A percentile compares a stretch with the other conserved stretches of the same genome.
These are phyloP conservation scores for Cotesia typhae DNA, from an alignment of 1,140 invertebrate genomes.

Conservation along the genomic window DNA sequence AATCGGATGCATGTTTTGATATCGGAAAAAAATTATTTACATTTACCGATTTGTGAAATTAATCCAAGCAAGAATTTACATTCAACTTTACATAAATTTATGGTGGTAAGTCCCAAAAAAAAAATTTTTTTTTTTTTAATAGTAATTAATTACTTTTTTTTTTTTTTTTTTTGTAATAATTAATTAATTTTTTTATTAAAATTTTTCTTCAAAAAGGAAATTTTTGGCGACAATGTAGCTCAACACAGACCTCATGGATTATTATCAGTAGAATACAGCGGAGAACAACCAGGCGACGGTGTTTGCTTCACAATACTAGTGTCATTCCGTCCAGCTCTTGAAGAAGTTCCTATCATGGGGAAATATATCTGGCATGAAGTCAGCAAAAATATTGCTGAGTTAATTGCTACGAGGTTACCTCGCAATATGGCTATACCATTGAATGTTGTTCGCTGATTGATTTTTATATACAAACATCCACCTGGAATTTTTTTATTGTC, in stretches of 20 bases:
- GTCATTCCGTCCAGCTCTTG: conserved; percentile 82
- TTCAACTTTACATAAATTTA: conserved; percentile 87
- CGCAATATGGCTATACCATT: conserved; percentile 80
- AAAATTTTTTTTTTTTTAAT: no score
- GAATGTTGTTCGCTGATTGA: conserved; percentile 79
- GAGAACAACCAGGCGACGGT: conserved; percentile 74
- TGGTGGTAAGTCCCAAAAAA: conserved; percentile 71
- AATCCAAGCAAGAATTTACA: conserved; percentile 86
- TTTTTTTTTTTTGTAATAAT: no score
- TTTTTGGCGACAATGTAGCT: conserved; percentile 87
- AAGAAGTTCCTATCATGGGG: conserved; percentile 84
- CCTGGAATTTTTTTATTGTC: no score
- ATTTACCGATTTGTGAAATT: conserved; percentile 88
- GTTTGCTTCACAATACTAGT: conserved; percentile 84
- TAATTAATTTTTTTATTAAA: neutral
- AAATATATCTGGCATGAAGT: conserved; percentile 91
- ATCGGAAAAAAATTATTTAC: conserved; percentile 81
- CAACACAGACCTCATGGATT: conserved; percentile 86
- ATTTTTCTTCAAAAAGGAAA: conserved; percentile 68
- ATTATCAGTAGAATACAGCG: conserved; percentile 72
- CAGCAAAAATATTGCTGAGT: conserved; percentile 74
- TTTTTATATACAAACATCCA: no score
- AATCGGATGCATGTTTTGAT: conserved; percentile 85
- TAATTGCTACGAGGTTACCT: conserved; percentile 73
- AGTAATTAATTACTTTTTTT: no score